Percentiles rank a stretch among this genome's conserved stretches.
phyloP scores from a whole-genome alignment of 2,888 invertebrate species.

The Tipula lateralis region DNA sequence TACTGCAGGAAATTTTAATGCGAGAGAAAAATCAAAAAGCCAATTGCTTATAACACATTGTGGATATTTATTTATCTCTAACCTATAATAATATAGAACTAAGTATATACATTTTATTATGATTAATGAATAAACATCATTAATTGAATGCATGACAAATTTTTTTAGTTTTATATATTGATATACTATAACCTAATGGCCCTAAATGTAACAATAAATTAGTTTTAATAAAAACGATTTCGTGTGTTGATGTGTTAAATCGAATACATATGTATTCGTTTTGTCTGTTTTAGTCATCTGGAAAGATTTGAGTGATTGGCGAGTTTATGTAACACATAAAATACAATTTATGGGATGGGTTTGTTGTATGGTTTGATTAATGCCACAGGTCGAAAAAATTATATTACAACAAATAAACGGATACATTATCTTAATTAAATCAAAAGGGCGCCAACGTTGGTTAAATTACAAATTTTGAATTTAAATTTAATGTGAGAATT shows the following conservation, averaged over 20 bases:
- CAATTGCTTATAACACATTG: not conserved
- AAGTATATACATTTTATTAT: not conserved
- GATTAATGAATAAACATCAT: not conserved
- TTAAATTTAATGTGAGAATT: not conserved
- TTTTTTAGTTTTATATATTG: not conserved
- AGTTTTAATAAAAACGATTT: not conserved
- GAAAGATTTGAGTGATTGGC: slow-evolving; percentile 15
- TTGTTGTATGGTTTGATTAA: not conserved
- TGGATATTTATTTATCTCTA: not conserved
- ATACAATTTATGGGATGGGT: not conserved
- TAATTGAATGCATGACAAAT: not conserved
- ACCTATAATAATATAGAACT: not conserved
- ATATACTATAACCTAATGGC: not conserved
- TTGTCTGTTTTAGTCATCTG: not conserved
- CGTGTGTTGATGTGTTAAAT: not conserved
- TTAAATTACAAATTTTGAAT: not conserved
- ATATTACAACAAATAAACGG: not conserved
- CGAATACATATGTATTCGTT: not conserved
- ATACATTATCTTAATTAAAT: not conserved
- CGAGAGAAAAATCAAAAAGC: not conserved
- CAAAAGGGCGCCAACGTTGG: not conserved
- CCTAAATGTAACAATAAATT: slow-evolving; percentile 1
- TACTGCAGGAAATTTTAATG: not conserved
- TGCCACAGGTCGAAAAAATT: not conserved
- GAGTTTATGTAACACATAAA: not conserved